Base-by-base conservation (phyloP, 2,113 vertebrate genomes). In the Epinephelus fuscoguttatus region DNA sequence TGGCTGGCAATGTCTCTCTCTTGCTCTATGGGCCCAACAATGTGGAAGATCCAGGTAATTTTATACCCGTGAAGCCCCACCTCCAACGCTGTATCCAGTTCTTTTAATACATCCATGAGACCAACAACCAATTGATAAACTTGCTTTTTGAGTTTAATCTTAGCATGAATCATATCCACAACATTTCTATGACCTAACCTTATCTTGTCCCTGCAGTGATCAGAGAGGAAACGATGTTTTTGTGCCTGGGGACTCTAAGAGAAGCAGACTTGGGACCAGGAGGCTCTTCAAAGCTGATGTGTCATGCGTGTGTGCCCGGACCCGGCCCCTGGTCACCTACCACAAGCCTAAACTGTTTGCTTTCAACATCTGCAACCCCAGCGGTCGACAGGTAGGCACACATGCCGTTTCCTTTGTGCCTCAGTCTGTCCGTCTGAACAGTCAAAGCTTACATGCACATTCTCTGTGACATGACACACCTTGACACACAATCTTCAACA, bases 291-390 rank as follows among this genome's bases (percentile, higher is more conserved):
- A 95, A 47, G 47, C 93, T 68, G 90, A 95, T 53, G 37, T 72
- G 7, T 93, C 91, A 21, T 95, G 91, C 37, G 95, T 96, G 40
- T 97, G 96, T 80, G 98, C 98, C 68, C 95, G 98, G 45, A 97
- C 97, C 8, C 96, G 97, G 78, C 96, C 97, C 0, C 95, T 98
- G 75, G 94, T 95, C n/a, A 93, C 94, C 53, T 97, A 97, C 92
- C 95, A 97, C 92, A 99, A 96, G 86, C 96, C 96, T 80, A 97
- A 94, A 73, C 95, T 98, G 75, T 99, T 97, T 91, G 84, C 92
- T 92, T 79, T 96, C 89, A 94, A 76, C 0, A 2, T n/a, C 83
- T 63, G 19, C 66, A 60, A 21, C 56, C 30, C 23, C 49, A 17
- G 82, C 91, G 70, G 90, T 80, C 88, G 82, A 59, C 95, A 95